A percentile compares a stretch with the other conserved stretches of the same genome.
Conservation (phyloP, 2,797 vertebrate genomes). For the Pantherophis alleghaniensis region DNA sequence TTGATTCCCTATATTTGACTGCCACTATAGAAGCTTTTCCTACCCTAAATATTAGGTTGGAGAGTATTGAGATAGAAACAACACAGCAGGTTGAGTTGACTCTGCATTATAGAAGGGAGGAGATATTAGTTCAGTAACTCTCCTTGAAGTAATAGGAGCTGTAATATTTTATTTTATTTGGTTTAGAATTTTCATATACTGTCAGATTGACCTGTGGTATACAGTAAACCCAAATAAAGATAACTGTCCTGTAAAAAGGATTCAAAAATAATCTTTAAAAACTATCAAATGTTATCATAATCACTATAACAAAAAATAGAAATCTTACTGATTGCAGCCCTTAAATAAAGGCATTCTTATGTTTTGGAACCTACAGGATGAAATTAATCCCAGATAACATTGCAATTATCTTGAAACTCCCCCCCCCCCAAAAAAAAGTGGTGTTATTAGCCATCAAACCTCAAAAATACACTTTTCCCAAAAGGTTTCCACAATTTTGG, state of each 20-base stretch:
- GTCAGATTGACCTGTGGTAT: background rate
- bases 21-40: background rate
- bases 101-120: background rate
- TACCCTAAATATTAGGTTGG: background rate
- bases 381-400: background rate
- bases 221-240: background rate
- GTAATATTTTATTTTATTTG: background rate
- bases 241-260: background rate
- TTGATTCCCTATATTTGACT: rapidly evolving
- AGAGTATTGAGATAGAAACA: background rate
- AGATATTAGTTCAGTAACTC: background rate
- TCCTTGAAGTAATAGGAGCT: background rate
- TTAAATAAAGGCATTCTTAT: background rate
- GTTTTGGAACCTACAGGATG: background rate
- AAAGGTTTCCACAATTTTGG: too few species aligned
- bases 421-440: too few species aligned
- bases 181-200: background rate
- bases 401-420: background rate
- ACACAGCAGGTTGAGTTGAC: background rate
- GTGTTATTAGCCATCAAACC: too few species aligned
- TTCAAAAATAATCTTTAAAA: background rate
- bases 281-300: background rate
- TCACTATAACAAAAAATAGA: background rate
- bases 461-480: too few species aligned
- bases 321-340: background rate